These are phyloP conservation scores for Leptinotarsa peninsularis DNA, from an alignment of 2,888 invertebrate genomes.

Conservation along the genomic window DNA sequence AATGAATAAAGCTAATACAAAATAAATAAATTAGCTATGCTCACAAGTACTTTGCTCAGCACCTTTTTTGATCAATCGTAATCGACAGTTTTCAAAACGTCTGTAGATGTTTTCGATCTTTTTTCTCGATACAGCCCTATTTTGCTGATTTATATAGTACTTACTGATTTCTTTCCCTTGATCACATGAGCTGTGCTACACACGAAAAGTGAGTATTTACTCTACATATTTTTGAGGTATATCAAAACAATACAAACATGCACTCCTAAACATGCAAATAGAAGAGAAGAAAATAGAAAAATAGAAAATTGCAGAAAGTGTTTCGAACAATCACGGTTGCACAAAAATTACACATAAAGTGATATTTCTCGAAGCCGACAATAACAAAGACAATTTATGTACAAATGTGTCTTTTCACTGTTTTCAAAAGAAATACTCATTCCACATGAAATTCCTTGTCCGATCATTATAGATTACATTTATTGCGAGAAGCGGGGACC, in stretches of 20 bases:
- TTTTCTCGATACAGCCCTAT: neutral
- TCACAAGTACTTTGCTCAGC: no score
- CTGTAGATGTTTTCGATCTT: neutral
- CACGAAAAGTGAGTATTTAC: constrained; percentile 21
- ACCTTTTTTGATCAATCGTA: no score
- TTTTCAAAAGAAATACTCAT: constrained; percentile 36
- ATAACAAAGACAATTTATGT: constrained; percentile 23
- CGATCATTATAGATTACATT: neutral
- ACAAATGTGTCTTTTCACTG: neutral
- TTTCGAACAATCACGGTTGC: constrained; percentile 56
- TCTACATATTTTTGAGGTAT: constrained; percentile 46
- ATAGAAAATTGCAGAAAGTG: constrained; percentile 59
- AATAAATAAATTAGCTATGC: no score
- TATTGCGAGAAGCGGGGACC: no score
- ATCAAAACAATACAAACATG: constrained; percentile 51
- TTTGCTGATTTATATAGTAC: neutral
- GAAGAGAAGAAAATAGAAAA: constrained; percentile 60
- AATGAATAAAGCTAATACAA: no score
- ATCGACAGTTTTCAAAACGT: neutral
- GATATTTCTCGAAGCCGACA: constrained; percentile 43
- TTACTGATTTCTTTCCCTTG: constrained; percentile 1
- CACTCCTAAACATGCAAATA: constrained; percentile 59
- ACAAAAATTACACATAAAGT: constrained; percentile 59
- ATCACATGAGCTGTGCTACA: constrained; percentile 8
- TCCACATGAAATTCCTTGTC: constrained; percentile 38